Evolutionary conservation across 2,113 vertebrate genomes (phyloP), one percentile per base, ranked within the genome.

Genomic region (Labeo rohita): DNA sequence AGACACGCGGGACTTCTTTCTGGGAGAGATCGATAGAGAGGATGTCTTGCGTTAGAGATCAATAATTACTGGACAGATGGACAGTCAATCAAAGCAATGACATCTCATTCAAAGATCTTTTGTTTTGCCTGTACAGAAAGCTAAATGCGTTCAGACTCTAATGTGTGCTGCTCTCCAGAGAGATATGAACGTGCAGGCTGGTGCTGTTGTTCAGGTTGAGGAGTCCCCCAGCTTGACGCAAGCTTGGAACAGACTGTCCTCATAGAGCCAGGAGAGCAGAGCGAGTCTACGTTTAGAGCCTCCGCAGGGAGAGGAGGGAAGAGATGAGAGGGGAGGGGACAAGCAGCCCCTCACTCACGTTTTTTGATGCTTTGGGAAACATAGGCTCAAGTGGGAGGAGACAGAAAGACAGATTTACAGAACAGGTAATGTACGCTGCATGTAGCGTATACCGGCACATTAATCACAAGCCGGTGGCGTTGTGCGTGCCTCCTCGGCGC

Each of bases 331-430:
- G 84, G 61, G 63, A 49, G 65, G 52, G 50, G 18, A 21, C 66
- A 79, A 12, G 16, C 84, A 16, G 39, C 59, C 63, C 28, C 80
- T 73, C 50, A 52, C 13, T 80, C 36, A 10, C 18, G 2, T 59
- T 73, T 50, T 56, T n/a, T 50, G 61, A 68, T 81, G 80, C 12
- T 81, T 81, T 66, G 80, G 45, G 61, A 81, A 50, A 50, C 49
- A 50, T 12, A 68, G n/a, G 49, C 50, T 36, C 82, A 23, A 56
- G 13, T 43, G 50, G 52, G 34, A 56, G 68, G 68, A 59, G 82
- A 47, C 59, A 73, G 66, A 34, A 21, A 4, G 86, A 87, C 91
- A 88, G 68, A 78, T 79, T 79, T 89, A 87, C 76, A 85, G 76
- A 2, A 59, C 34, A 73, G 34, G 81, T 73, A 59, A 61, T 61